These are phyloP conservation scores for Nycteola revayana DNA, from an alignment of 2,888 invertebrate species.

Conservation along the genomic window DNA sequence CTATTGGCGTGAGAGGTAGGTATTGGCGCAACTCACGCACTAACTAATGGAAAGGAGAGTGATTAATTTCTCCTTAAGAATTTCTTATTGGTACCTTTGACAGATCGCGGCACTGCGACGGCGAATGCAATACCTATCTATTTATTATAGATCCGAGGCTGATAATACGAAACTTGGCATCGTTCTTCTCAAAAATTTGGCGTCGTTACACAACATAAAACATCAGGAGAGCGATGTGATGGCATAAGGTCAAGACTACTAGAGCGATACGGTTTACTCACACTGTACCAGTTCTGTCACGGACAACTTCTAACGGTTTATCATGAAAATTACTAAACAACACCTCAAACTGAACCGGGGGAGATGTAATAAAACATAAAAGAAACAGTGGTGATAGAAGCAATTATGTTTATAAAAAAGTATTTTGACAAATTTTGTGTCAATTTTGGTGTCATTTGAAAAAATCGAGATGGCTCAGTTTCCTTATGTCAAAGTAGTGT, in stretches of 20 bases:
- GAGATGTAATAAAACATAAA: slow-evolving; percentile 60
- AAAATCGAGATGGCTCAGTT: slow-evolving; percentile 36
- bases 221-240: slow-evolving; percentile 49
- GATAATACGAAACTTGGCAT: slow-evolving; percentile 64
- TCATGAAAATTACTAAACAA: slow-evolving; percentile 31
- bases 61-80: slow-evolving; percentile 36
- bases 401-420: slow-evolving; percentile 63
- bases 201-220: slow-evolving; percentile 77
- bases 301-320: slow-evolving; percentile 20
- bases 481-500: slow-evolving; percentile 24
- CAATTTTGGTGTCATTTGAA: slow-evolving; percentile 40
- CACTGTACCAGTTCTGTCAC: slow-evolving; percentile 23
- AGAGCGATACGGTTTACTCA: slow-evolving; percentile 55
- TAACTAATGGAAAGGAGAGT: slow-evolving; percentile 31
- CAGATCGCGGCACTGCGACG: slow-evolving; percentile 33
- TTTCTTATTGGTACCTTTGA: slow-evolving; percentile 35
- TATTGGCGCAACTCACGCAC: slow-evolving; percentile 5
- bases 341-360: slow-evolving; percentile 51
- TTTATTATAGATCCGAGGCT: slow-evolving; percentile 42
- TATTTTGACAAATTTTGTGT: slow-evolving; percentile 78
- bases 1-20: background rate
- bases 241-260: slow-evolving; percentile 74
- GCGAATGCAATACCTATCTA: slow-evolving; percentile 18
- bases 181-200: slow-evolving; percentile 57
- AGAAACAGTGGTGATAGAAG: slow-evolving; percentile 62